Conservation (phyloP, 2,797 vertebrate species). For the Anabas testudineus region DNA sequence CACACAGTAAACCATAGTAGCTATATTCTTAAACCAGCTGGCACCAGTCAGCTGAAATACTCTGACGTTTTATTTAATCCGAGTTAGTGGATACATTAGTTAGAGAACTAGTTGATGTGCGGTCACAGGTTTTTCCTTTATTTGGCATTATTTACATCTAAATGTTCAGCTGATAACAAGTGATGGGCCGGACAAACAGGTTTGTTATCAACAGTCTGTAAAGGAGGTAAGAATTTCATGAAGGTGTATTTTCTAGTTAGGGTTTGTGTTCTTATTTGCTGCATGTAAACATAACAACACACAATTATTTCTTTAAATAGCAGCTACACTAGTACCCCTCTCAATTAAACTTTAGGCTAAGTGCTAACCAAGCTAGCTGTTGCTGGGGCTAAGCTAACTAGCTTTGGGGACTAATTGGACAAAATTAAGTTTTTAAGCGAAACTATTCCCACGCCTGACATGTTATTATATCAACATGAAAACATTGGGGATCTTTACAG, state of each 20-base stretch:
- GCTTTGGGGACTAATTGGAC: not conserved
- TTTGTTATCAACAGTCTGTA: not conserved
- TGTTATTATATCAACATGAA: not conserved
- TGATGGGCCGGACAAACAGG: not conserved
- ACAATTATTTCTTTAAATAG: not conserved
- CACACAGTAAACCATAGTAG: too few relatives aligned
- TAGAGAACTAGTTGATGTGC: not conserved
- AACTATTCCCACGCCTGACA: not conserved
- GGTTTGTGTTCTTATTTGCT: too few relatives aligned
- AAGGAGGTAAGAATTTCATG: constrained; percentile 31
- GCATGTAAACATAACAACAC: too few relatives aligned
- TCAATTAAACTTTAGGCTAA: not conserved
- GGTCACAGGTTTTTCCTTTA: not conserved
- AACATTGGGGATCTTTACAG: rapidly evolving
- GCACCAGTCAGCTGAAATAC: constrained; percentile 50
- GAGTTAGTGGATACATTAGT: not conserved
- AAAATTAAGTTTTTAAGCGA: not conserved
- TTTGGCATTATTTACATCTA: not conserved
- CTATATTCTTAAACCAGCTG: constrained; percentile 23
- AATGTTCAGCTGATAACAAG: rapidly evolving
- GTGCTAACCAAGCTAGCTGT: constrained; percentile 3
- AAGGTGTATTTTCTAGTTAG: not conserved
- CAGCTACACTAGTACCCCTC: not conserved
- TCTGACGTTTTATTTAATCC: not conserved
- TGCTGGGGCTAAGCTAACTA: constrained; percentile 42